Base-by-base conservation (phyloP, 2,113 vertebrate species). In the Cyprinodon tularosa region DNA sequence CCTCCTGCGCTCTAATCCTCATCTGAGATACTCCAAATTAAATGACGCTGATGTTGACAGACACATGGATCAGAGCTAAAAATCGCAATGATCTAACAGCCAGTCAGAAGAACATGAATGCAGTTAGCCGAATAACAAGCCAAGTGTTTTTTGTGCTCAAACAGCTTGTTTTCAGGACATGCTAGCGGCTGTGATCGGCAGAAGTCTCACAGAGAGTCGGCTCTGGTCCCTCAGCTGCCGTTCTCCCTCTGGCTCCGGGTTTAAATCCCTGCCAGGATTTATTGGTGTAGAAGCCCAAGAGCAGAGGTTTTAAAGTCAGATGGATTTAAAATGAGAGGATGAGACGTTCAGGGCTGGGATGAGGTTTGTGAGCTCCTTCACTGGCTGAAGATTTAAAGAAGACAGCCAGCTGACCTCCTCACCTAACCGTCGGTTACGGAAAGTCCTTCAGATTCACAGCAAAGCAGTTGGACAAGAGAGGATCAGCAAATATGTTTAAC, bases 261-360 rank as follows among this genome's bases (percentile, higher is more conserved):
- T 53, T 74, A 77, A 87, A 84, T 76, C 83, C 85, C 72, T 42
- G 0, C 59, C 45, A 42, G 87, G 88, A 82, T 84, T 91, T 80
- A 80, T 22, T 10, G 62, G 78, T 36, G 50, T 13, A 44, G 77
- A 64, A 78, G 68, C 20, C 45, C 77, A 29, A 86, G 83, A 75
- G 79, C 62, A 77, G 63, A 14, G 36, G 62, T 44, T 64, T 78
- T 48, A 71, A 83, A 73, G 87, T 87, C 77, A 81, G 50, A 82
- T 73, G 85, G 86, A 72, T 84, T 90, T 83, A 84, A 83, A 78
- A 81, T 12, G 44, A 78, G 68, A 74, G 76, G 80, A 84, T 70
- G 80, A 77, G 68, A 66, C 83, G 72, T 44, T 57, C 1, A 66
- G 66, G 68, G 38, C 57, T 9, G 48, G 77, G 77, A 83, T 79